phyloP scores from a whole-genome alignment of 1,140 invertebrate species.

The Tetramorium simillimum region DNA sequence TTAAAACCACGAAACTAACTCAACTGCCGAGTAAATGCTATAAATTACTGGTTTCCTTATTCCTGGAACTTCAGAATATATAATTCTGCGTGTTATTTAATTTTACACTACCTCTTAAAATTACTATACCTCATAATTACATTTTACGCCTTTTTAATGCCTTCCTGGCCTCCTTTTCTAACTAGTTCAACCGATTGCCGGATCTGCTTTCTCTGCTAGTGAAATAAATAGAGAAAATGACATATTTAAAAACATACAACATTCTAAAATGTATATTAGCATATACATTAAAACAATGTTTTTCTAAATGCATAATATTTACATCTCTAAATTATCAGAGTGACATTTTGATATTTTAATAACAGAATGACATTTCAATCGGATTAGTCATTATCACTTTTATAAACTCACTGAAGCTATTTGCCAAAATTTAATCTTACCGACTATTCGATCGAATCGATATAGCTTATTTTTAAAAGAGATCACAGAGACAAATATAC shows the following conservation, averaged over 20 bases:
- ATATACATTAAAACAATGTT: not conserved
- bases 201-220: slow-evolving; percentile 22
- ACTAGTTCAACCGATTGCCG: not conserved
- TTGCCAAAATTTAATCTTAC: not conserved
- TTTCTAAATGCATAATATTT: not conserved
- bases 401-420: not conserved
- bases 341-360: not conserved
- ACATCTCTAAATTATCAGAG: not conserved
- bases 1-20: not conserved
- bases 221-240: slow-evolving; percentile 4
- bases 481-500: not conserved
- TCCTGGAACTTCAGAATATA: not conserved
- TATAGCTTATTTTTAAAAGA: not conserved
- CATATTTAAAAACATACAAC: not conserved
- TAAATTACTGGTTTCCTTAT: not conserved
- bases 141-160: not conserved
- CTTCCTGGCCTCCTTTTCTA: slow-evolving; percentile 4
- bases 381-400: not conserved
- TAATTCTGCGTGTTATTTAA: slow-evolving; percentile 17
- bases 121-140: not conserved
- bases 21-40: not conserved
- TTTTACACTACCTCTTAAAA: slow-evolving; percentile 7
- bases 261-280: not conserved
- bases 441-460: not conserved
- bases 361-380: not conserved